phyloP scores from a whole-genome alignment of 2,888 invertebrate genomes.

The Epirrhoe alternata region DNA sequence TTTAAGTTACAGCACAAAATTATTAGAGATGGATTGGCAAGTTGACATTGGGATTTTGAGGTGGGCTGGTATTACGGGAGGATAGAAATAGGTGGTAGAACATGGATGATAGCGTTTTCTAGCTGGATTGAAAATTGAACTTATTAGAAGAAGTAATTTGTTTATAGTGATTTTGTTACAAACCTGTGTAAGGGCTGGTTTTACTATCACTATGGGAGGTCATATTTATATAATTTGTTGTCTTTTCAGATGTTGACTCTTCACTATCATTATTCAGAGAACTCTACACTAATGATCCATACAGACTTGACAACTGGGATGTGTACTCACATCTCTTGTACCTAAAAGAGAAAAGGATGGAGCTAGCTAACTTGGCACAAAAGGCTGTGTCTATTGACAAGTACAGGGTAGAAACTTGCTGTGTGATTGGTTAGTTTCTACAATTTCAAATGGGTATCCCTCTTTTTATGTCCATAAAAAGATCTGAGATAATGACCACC shows the following conservation, averaged over 20 bases:
- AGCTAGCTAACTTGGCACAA: slow-evolving; percentile 97
- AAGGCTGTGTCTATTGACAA: slow-evolving; percentile 97
- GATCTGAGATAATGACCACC: too few species aligned
- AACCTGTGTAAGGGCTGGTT: too few species aligned
- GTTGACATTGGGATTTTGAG: too few species aligned
- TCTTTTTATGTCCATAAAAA: not conserved
- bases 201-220: too few species aligned
- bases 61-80: too few species aligned
- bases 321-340: slow-evolving; percentile 98
- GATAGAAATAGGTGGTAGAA: too few species aligned
- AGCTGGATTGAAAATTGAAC: too few species aligned
- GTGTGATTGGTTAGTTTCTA: slow-evolving; percentile 92
- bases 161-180: slow-evolving; percentile 5
- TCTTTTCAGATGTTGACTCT: slow-evolving; percentile 91
- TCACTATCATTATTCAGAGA: slow-evolving; percentile 94
- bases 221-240: too few species aligned
- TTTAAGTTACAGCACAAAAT: too few species aligned
- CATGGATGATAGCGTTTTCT: too few species aligned
- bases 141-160: too few species aligned
- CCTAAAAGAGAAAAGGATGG: slow-evolving; percentile 95
- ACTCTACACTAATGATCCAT: slow-evolving; percentile 95
- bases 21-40: too few species aligned
- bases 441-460: not conserved
- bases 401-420: slow-evolving; percentile 98
- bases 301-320: slow-evolving; percentile 97